A percentile compares a stretch with the other conserved stretches of the same genome.
Conservation (phyloP, 1,140 invertebrate genomes). For the Magallana gigas region DNA sequence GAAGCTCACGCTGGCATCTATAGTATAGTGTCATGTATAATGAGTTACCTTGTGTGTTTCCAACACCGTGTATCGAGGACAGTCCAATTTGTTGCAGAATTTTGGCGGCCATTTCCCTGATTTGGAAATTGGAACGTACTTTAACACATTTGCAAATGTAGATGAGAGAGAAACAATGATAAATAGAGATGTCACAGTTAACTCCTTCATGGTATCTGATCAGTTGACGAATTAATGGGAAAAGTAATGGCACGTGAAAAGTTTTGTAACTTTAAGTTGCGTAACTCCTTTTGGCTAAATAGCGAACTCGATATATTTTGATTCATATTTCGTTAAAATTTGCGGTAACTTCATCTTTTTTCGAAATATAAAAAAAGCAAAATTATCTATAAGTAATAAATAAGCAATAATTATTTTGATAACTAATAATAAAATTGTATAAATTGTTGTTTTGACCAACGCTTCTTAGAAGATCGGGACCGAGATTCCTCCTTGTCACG, state of each 20-base stretch:
- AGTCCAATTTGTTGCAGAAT: conserved; percentile 66
- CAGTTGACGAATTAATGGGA: too few relatives aligned
- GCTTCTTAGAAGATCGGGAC: neutral
- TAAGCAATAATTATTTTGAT: too few relatives aligned
- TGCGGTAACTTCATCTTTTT: too few relatives aligned
- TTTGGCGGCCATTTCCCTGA: conserved; percentile 34
- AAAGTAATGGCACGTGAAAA: too few relatives aligned
- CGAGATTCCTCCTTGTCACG: neutral
- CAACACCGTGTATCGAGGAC: conserved; percentile 61
- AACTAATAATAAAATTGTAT: too few relatives aligned
- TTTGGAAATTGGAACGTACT: neutral
- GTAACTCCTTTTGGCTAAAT: neutral
- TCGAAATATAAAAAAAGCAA: too few relatives aligned
- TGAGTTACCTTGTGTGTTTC: conserved; percentile 45
- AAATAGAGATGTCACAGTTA: neutral
- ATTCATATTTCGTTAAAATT: too few relatives aligned
- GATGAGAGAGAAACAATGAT: neutral
- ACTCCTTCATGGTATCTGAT: neutral
- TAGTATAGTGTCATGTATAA: neutral
- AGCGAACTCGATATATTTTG: neutral
- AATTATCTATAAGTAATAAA: too few relatives aligned
- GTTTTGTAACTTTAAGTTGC: neutral
- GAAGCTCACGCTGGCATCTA: neutral
- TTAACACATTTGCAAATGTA: neutral
- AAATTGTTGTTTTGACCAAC: too few relatives aligned